Evolutionary conservation across 2,113 vertebrate genomes (phyloP).

Genomic region (Syngnathus typhle): DNA sequence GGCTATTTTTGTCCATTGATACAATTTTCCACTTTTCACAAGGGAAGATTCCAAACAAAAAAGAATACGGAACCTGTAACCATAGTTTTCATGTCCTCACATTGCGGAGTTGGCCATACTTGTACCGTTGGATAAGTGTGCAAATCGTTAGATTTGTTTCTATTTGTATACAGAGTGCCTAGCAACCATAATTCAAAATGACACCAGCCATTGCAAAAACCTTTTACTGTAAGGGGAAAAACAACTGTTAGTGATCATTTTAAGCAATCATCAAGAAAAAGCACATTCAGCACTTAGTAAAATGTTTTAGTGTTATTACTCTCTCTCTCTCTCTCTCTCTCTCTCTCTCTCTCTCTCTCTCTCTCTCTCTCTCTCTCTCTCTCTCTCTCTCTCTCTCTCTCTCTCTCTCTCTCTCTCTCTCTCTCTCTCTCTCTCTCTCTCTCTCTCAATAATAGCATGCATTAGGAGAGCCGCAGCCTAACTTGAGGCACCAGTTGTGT

Average conservation of each 20-base stretch:
- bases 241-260: slow-evolving; percentile 50
- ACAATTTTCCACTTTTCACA: not conserved
- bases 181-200: slow-evolving; percentile 55
- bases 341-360: too few relatives aligned
- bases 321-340: slow-evolving; percentile 17
- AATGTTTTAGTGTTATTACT: slow-evolving; percentile 57
- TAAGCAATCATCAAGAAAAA: slow-evolving; percentile 32
- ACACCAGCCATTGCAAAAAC: slow-evolving; percentile 28
- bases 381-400: too few relatives aligned
- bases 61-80: not conserved
- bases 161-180: slow-evolving; percentile 65
- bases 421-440: too few relatives aligned
- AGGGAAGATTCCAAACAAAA: not conserved
- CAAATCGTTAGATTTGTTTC: slow-evolving; percentile 76
- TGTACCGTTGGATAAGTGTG: slow-evolving; percentile 57
- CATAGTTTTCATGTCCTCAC: not conserved
- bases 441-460: slow-evolving; percentile 46
- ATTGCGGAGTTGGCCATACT: slow-evolving; percentile 1
- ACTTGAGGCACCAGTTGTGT: slow-evolving; percentile 47
- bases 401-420: too few relatives aligned
- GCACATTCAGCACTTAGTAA: slow-evolving; percentile 51
- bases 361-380: too few relatives aligned
- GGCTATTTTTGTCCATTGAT: not conserved
- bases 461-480: slow-evolving; percentile 61
- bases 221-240: slow-evolving; percentile 33